Evolutionary conservation across 2,113 vertebrate genomes (phyloP).

Genomic region (Catagonus wagneri): DNA sequence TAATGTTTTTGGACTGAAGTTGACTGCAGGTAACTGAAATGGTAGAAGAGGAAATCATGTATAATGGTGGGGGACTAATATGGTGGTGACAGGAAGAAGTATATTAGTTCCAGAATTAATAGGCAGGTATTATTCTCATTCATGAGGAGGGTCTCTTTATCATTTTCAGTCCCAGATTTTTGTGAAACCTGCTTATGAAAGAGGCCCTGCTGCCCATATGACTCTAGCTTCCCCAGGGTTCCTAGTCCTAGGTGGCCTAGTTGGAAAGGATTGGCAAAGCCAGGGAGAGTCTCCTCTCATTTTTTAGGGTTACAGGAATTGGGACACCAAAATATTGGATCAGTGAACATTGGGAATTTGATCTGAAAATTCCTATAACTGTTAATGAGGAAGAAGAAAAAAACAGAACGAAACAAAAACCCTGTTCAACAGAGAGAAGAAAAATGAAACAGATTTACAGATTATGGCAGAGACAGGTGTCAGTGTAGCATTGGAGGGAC

Average conservation of each 20-base stretch:
- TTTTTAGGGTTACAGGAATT: neutral
- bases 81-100: neutral
- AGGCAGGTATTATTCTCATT: neutral
- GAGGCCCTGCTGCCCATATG: neutral
- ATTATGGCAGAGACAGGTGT: neutral
- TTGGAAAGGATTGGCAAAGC: neutral
- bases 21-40: too few species aligned
- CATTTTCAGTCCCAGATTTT: neutral
- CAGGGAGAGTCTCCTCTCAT: neutral
- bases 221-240: accelerated
- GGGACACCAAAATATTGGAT: neutral
- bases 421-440: neutral
- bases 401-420: neutral
- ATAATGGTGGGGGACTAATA: too few species aligned
- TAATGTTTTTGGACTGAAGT: too few species aligned
- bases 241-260: neutral
- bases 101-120: neutral
- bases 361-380: neutral
- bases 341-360: neutral
- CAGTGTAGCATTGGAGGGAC: neutral
- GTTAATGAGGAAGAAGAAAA: neutral
- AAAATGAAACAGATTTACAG: neutral
- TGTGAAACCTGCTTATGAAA: neutral
- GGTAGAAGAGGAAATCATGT: too few species aligned
- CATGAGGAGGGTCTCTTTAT: neutral